Percentiles rank a stretch among this genome's conserved stretches.
Conservation (phyloP, 2,113 vertebrate genomes). For the Tachycineta bicolor region DNA sequence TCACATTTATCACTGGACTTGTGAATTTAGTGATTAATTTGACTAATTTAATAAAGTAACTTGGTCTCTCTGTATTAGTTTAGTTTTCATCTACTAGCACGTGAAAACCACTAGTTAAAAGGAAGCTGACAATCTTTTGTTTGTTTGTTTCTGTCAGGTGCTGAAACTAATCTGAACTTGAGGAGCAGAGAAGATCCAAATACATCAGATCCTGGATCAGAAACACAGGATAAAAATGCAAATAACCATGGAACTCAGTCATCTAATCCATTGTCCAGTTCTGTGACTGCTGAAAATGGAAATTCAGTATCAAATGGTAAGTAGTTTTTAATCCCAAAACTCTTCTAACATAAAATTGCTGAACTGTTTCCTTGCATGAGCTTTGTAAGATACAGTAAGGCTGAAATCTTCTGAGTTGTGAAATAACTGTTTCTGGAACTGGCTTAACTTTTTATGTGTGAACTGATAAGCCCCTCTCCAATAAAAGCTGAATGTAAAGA, state of each 20-base stretch:
- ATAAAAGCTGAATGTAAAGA: background rate
- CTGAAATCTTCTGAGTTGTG: constrained; percentile 3
- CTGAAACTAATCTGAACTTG: constrained; percentile 91
- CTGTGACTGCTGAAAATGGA: constrained; percentile 88
- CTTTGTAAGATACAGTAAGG: background rate
- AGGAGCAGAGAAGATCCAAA: constrained; percentile 82
- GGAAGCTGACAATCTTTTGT: background rate
- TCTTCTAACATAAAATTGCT: background rate
- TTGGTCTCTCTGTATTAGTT: background rate
- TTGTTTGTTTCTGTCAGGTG: constrained; percentile 73
- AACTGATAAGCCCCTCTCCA: background rate
- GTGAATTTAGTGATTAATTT: background rate
- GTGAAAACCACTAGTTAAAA: background rate
- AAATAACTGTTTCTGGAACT: constrained; percentile 10
- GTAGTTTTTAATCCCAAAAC: constrained; percentile 29
- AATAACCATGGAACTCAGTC: constrained; percentile 83
- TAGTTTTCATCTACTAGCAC: background rate
- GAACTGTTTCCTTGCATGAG: background rate
- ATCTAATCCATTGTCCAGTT: constrained; percentile 72
- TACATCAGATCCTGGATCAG: constrained; percentile 76
- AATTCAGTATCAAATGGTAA: constrained; percentile 93
- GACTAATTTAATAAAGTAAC: background rate
- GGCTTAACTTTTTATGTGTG: background rate
- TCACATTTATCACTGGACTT: background rate
- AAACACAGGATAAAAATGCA: constrained; percentile 92